Evolutionary conservation across 1,140 invertebrate genomes (phyloP), one percentile per base, ranked within the genome.

Genomic region (Heliconius hewitsoni): DNA sequence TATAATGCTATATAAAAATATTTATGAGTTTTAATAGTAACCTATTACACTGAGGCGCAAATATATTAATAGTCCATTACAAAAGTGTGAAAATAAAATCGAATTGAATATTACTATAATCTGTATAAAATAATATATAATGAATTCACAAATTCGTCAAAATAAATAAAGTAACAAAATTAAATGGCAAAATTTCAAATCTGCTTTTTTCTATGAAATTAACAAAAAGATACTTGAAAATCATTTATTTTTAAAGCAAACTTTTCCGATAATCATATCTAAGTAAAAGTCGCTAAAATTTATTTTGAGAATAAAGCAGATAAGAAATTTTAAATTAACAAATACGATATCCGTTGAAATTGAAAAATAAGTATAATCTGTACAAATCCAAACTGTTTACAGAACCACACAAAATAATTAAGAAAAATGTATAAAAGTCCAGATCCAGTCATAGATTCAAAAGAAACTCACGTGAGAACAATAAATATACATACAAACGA

Each of bases 401-500:
- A 57, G 55, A 66, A 6, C 23, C 60, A 66, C 23, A 66, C 19
- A 66, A 66, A 66, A 23, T 30, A 66, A 30, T 57, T n/a, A 9
- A 23, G 55, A 57, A n/a, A 57, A 27, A 66, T 66, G 30, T 66
- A 66, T 66, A 30, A 66, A 66, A 30, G 30, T 66, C 9, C 60
- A 66, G 60, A 66, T 66, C 60, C 23, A 66, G 27, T 27, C 60
- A 11, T 27, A 66, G 60, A 66, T 66, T 66, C 60, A 66, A 66
- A 66, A 66, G 9, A 23, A n/a, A 57, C 55, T 52, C 50, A 57
- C n/a, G n/a, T 1, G 55, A 30, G 60, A 27, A 66, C 13, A 66
- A 66, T 66, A 66, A 66, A 66, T 66, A 66, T 66, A 66, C 55
- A 60, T 23, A 60, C n/a, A 66, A 66, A 66, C 19, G 18, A 57